These are phyloP conservation scores for Huso huso DNA, from an alignment of 2,797 vertebrate genomes.

Conservation along the genomic window DNA sequence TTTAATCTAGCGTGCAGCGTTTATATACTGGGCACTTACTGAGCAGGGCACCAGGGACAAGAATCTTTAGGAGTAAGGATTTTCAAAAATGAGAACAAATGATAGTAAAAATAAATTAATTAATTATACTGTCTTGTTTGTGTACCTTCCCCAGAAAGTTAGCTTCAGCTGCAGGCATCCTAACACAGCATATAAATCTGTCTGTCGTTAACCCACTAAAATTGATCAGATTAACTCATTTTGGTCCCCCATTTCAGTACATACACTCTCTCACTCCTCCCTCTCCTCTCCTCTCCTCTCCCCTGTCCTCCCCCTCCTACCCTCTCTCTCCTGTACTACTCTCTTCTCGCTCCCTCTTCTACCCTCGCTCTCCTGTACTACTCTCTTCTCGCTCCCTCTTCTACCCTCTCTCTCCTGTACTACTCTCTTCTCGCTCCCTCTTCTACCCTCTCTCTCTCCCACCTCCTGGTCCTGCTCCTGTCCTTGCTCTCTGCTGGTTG, in stretches of 20 bases:
- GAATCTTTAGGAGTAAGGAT: too few relatives aligned
- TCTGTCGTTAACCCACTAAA: too few relatives aligned
- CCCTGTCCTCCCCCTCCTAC: conserved; percentile 16
- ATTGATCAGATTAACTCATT: too few relatives aligned
- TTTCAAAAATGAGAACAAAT: too few relatives aligned
- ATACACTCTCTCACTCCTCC: too few relatives aligned
- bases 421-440: too few relatives aligned
- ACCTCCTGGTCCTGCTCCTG: conserved; percentile 16
- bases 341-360: conserved; percentile 9
- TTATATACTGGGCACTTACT: conserved; percentile 47
- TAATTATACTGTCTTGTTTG: too few relatives aligned
- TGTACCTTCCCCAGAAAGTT: too few relatives aligned
- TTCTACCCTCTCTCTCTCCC: conserved; percentile 9
- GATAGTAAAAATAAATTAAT: too few relatives aligned
- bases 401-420: conserved; percentile 3
- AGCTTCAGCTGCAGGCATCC: background rate
- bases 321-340: background rate
- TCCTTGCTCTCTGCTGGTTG: background rate
- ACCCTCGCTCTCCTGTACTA: conserved; percentile 1
- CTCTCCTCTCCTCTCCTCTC: background rate
- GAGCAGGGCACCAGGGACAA: conserved; percentile 18
- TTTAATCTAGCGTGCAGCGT: conserved; percentile 62
- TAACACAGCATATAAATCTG: background rate
- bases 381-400: too few relatives aligned
- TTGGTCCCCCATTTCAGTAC: too few relatives aligned